Conservation (phyloP, 2,888 invertebrate species). For the Metalampra italica region DNA sequence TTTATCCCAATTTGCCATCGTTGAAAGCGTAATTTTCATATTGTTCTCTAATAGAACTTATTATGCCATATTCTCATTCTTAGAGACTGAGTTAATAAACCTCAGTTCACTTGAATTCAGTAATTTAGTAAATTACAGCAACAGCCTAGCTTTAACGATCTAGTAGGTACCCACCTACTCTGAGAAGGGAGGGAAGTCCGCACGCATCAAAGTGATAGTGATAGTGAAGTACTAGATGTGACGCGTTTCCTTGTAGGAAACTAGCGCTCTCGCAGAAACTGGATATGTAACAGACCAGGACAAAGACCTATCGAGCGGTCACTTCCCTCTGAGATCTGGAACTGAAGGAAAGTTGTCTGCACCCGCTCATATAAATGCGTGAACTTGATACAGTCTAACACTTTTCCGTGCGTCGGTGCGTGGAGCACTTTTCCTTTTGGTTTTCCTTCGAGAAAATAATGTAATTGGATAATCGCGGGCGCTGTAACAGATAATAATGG, state of each 20-base stretch:
- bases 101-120: neutral
- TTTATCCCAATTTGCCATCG: no score
- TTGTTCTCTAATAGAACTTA: no score
- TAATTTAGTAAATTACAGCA: slow-evolving; percentile 4
- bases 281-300: slow-evolving; percentile 65
- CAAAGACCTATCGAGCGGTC: slow-evolving; percentile 70
- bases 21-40: no score
- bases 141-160: no score
- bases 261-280: slow-evolving; percentile 38
- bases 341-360: slow-evolving; percentile 63
- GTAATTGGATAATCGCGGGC: slow-evolving; percentile 35
- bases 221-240: neutral
- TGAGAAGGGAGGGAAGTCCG: neutral
- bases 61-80: no score
- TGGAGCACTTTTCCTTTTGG: slow-evolving; percentile 64
- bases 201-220: neutral
- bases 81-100: neutral
- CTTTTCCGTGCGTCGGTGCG: slow-evolving; percentile 58
- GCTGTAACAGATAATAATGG: slow-evolving; percentile 33
- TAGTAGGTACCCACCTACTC: no score
- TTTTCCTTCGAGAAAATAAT: slow-evolving; percentile 47
- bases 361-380: slow-evolving; percentile 68
- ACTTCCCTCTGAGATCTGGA: slow-evolving; percentile 67
- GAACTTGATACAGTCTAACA: slow-evolving; percentile 68
- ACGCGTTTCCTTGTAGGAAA: slow-evolving; percentile 32